Conservation (phyloP, 2,888 invertebrate species). For the Yponomeuta sedellus region DNA sequence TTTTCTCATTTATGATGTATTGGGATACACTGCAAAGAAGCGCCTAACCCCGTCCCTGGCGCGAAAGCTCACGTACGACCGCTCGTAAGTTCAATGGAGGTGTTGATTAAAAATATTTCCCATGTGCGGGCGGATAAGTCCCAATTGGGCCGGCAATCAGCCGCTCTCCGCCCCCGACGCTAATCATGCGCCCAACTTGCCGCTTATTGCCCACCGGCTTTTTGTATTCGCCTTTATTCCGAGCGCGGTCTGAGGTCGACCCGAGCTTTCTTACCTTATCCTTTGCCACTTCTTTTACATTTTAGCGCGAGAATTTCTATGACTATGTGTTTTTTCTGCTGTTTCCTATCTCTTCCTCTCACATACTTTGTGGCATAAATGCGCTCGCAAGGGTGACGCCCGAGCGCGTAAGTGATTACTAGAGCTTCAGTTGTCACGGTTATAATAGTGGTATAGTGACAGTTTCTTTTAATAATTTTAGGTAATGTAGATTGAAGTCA, state of each 20-base stretch:
- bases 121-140: conserved; percentile 76
- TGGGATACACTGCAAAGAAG: not conserved
- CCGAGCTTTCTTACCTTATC: not conserved
- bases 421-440: not conserved
- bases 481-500: no score
- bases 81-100: conserved; percentile 78
- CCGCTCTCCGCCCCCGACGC: conserved; percentile 46
- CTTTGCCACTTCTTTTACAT: conserved; percentile 2
- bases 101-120: conserved; percentile 79
- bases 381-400: no score
- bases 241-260: conserved; percentile 1
- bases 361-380: no score
- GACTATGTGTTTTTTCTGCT: not conserved
- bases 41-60: conserved; percentile 49
- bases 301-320: not conserved
- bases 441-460: not conserved
- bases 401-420: no score
- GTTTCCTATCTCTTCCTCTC: no score
- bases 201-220: conserved; percentile 11
- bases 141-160: conserved; percentile 76
- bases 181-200: conserved; percentile 50
- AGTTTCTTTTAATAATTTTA: not conserved
- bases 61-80: conserved; percentile 70
- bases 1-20: not conserved
- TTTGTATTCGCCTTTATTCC: conserved; percentile 24